Base-by-base conservation (phyloP, 2,113 vertebrate genomes). In the Chiloscyllium plagiosum region DNA sequence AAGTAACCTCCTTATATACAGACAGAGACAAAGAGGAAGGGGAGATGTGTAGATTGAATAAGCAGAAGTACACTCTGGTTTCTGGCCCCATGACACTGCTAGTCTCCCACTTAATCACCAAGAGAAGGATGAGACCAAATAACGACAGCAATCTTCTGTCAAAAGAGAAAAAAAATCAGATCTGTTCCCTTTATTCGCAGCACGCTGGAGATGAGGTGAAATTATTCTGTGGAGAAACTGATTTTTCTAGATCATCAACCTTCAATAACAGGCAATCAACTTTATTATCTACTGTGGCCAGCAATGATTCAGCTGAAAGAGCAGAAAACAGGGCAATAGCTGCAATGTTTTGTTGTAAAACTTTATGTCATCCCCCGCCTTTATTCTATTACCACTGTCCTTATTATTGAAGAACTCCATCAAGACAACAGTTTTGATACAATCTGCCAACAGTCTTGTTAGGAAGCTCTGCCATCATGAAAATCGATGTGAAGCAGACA, bases 211-310 rank as follows among this genome's bases (percentile, higher is more conserved):
- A 61, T 90, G 87, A 90, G 52, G 87, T 17, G 52, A 90, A 90
- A 56, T 61, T 65, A 90, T 90, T 61, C 87, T 61, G 52, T 65
- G 87, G 87, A 90, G 52, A 61, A 90, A 33, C 87, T 90, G 52
- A 56, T 90, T 90, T 90, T 90, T 90, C 52, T 33, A 61, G 13
- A 90, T 90, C 87, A 90, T 61, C 52, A 61, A 61, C 87, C 52
- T 90, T 90, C 87, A 90, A 90, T 90, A 90, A 65, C 52, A 90
- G 52, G 87, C 87, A 90, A 90, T 90, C 87, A 90, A 33, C 87
- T 90, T 90, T 56, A 90, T 90, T 90, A 65, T 90, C 52, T 15
- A 29, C 52, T 90, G 87, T 65, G 87, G 26, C 50, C 52, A 33
- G 26, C 52, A 61, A 61, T 56, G 52, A 90, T 90, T 61, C 26